A percentile compares a stretch with the other conserved stretches of the same genome.
Conservation (phyloP, 2,113 vertebrate species). For the Zosterops borbonicus region DNA sequence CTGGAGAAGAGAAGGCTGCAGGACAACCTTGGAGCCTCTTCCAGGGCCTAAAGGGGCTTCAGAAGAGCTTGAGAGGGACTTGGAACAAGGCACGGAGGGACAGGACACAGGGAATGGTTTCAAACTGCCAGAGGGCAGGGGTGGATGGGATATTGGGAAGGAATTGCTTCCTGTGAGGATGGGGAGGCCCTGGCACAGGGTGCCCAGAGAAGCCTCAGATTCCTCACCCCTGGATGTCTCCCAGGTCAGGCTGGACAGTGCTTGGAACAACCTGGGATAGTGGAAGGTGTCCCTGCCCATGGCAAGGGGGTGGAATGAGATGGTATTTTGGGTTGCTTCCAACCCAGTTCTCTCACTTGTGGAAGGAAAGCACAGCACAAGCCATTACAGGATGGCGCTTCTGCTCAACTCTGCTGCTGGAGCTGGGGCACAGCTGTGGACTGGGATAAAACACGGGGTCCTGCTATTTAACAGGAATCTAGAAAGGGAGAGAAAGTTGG, state of each 20-base stretch:
- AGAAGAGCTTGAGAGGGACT: background rate
- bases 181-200: rapidly evolving
- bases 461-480: background rate
- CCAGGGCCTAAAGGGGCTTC: background rate
- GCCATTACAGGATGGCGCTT: background rate
- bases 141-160: rapidly evolving
- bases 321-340: background rate
- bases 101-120: background rate
- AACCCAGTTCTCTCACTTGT: background rate
- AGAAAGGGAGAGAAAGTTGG: background rate
- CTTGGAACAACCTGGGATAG: background rate
- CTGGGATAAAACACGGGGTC: background rate
- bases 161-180: rapidly evolving
- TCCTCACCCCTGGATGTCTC: background rate
- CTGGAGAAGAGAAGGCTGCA: background rate
- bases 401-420: background rate
- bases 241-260: background rate
- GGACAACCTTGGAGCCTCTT: rapidly evolving
- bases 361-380: background rate
- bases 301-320: background rate
- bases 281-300: background rate
- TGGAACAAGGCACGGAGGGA: rapidly evolving
- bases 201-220: background rate
- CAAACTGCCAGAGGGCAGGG: background rate
- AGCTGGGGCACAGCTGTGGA: background rate